Conservation (phyloP, 2,797 vertebrate genomes). For the Ctenopoma kingsleyae region DNA sequence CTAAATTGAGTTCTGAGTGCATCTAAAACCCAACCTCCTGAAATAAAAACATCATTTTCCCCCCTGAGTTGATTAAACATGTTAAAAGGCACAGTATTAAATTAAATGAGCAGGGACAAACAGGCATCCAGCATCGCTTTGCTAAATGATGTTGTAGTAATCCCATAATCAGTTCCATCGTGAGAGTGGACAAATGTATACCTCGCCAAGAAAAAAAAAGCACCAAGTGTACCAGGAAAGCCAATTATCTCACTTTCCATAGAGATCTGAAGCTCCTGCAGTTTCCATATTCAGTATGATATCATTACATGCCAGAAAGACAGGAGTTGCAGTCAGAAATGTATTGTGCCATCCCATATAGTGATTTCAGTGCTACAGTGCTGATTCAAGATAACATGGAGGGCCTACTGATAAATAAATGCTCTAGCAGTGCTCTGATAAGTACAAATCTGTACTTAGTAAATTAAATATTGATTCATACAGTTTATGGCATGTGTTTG, state of each 20-base stretch:
- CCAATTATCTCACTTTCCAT: constrained; percentile 55
- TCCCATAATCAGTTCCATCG: constrained; percentile 46
- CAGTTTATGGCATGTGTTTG: constrained; percentile 46
- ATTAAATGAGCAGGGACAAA: constrained; percentile 43
- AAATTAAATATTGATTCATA: constrained; percentile 74
- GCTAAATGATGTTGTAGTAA: constrained; percentile 55
- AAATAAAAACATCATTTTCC: background rate
- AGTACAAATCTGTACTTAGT: constrained; percentile 62
- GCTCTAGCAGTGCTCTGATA: constrained; percentile 33
- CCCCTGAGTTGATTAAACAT: constrained; percentile 9
- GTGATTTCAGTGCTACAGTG: constrained; percentile 39
- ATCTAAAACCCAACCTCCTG: background rate
- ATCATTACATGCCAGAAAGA: constrained; percentile 42
- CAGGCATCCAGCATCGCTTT: constrained; percentile 38
- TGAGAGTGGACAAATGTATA: constrained; percentile 45
- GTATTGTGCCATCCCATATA: background rate
- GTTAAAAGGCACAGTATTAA: constrained; percentile 31
- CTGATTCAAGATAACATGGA: constrained; percentile 52
- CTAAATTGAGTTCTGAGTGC: background rate
- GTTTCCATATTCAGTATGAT: constrained; percentile 50
- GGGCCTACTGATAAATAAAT: constrained; percentile 47
- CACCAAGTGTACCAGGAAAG: constrained; percentile 18
- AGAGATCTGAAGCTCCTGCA: constrained; percentile 44
- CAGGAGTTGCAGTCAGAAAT: constrained; percentile 18
- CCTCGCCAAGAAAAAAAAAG: constrained; percentile 23